Evolutionary conservation across 2,888 invertebrate species (phyloP), one percentile per base, ranked within the genome.

Genomic region (Ophion costatus): DNA sequence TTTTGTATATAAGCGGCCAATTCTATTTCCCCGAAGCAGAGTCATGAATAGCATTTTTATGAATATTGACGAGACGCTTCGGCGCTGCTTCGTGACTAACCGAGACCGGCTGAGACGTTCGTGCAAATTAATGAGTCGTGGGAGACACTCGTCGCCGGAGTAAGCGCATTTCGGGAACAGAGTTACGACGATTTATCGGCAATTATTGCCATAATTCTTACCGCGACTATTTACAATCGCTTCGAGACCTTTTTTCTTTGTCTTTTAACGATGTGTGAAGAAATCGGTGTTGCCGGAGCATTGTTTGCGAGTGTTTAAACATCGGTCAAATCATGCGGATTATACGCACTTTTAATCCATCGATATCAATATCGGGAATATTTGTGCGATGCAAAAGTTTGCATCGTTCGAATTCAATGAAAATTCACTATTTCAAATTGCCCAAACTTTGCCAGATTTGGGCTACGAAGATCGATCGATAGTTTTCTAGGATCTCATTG

Each of bases 181-280:
- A 83, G 38, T 83, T 79, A 79, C 63, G 74, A 17, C 66, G n/a
- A 66, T 66, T 74, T 45, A 75, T 83, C 29, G 74, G 42, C 79
- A 70, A 83, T 80, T 69, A 75, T 64, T 79, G 38, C 57, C 51
- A 80, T 70, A 77, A 82, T 82, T 66, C 59, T 57, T 42, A 63
- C 22, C 59, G 56, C 70, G 42, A 82, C 56, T 82, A 63, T 76
- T 64, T 66, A 24, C 56, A 56, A 51, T 75, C 51, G 17, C 14
- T 51, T n/a, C 14, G 42, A 64, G 64, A 42, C 5, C 11, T 42
- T 67, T 45, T 67, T 66, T 22, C 24, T 74, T 63, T 45, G 24
- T 74, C 9, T 42, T 61, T 29, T 61, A 7, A 59, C 22, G 0
- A 20, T 33, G 9, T 14, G 56, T 38, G n/a, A 11, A 71, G 38